Base-by-base conservation (phyloP, 2,797 vertebrate genomes). In the Helostoma temminkii region DNA sequence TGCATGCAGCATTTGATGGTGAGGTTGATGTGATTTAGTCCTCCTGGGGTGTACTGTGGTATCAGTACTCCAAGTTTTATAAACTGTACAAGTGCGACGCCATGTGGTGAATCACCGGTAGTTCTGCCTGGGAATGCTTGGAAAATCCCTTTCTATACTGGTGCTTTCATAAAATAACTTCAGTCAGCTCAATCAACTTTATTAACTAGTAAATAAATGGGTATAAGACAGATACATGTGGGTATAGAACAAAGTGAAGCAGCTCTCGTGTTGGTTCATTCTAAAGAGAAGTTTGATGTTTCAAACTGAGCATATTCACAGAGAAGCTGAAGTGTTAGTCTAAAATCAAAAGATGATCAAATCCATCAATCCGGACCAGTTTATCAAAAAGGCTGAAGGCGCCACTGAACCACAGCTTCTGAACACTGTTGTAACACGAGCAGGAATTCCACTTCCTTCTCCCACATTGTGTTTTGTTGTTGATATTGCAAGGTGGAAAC, bases 351-450 rank as follows among this genome's bases (percentile, higher is more conserved):
- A 55, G 49, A 24, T 9, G 24, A 73, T 69, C 59, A 72, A 72
- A 70, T 18, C 30, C 66, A 48, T 42, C 55, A 34, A 52, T 78
- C 57, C n/a, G n/a, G 70, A 19, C 19, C n/a, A 41, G 52, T 21
- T 18, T 45, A 73, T 71, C n/a, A 42, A 16, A 70, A 72, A 60
- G 83, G 73, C 79, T 54, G 71, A 63, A 71, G 56, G 62, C 67
- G 60, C 68, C 77, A 58, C 8, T 82, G 78, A 83, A 78, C 52
- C 49, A 1, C 67, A 53, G 73, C 84, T 88, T 90, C 66, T 81
- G 84, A 92, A 89, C 83, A 89, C 83, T 93, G 93, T 92, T 91
- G 92, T 92, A 92, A 95, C 93, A 94, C 21, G 93, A 94, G 88
- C 80, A 92, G 87, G 91, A 94, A 94, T 95, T 94, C 93, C 92